Evolutionary conservation across 2,888 invertebrate species (phyloP).

Genomic region (Conus canariensis): DNA sequence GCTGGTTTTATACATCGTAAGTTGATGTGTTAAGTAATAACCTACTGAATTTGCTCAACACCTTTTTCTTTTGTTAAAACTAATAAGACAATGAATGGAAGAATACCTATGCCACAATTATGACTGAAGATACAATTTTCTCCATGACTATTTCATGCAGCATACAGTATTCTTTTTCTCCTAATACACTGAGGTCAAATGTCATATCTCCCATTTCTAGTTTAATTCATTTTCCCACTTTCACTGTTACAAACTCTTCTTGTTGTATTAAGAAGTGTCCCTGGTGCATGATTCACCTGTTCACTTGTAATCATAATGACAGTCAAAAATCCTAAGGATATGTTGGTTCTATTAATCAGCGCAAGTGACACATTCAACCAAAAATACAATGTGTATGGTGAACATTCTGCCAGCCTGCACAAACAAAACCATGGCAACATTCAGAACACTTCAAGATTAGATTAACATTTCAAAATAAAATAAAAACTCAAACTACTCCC

Average conservation of each 20-base stretch:
- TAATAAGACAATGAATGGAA: no score
- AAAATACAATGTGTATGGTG: neutral
- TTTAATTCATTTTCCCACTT: neutral
- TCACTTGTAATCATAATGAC: neutral
- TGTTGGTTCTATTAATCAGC: neutral
- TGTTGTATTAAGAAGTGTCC: neutral
- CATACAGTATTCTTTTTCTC: neutral
- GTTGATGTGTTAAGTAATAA: no score
- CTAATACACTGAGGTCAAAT: no score
- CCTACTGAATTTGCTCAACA: no score
- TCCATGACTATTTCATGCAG: no score
- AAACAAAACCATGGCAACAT: neutral
- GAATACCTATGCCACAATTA: no score
- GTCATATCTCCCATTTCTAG: neutral
- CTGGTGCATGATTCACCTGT: neutral
- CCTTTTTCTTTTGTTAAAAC: no score
- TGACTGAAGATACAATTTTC: no score
- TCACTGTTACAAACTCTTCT: neutral
- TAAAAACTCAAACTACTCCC: neutral
- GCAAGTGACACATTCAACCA: neutral
- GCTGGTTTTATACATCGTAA: no score
- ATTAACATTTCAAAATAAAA: neutral
- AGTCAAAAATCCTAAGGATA: conserved; percentile 2
- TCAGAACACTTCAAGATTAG: neutral
- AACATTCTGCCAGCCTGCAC: neutral